A percentile compares a stretch with the other conserved stretches of the same genome.
Evolutionary conservation across 2,888 invertebrate genomes (phyloP).

Genomic region (Trichogramma dendrolimi): DNA sequence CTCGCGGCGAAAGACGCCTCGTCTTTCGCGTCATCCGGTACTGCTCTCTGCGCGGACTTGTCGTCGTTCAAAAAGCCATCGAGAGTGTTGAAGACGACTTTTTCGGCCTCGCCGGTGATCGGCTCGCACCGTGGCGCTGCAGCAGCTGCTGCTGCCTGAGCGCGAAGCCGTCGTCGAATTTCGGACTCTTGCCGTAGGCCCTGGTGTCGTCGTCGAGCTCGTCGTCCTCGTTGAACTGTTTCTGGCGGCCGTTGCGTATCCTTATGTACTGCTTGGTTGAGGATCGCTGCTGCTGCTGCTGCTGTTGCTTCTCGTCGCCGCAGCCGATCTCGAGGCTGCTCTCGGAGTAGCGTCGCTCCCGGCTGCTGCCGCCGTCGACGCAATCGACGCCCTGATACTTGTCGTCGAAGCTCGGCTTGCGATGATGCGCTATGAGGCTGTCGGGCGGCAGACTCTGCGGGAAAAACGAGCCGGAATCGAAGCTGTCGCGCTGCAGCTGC

Average conservation of each 20-base stretch:
- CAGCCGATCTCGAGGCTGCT: conserved; percentile 41
- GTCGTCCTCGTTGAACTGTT: conserved; percentile 44
- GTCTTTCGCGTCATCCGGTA: conserved; percentile 23
- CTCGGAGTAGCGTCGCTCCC: conserved; percentile 36
- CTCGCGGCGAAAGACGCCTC: conserved; percentile 30
- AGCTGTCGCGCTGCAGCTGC: conserved; percentile 36
- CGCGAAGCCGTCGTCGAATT: conserved; percentile 46
- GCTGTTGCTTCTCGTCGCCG: conserved; percentile 41
- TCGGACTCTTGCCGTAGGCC: conserved; percentile 49
- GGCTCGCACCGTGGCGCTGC: conserved; percentile 7
- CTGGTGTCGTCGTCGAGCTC: conserved; percentile 45
- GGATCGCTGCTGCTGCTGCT: conserved; percentile 34
- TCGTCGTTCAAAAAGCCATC: conserved; percentile 44
- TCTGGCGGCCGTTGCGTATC: conserved; percentile 45
- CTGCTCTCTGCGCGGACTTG: neutral
- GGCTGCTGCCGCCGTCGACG: conserved; percentile 39
- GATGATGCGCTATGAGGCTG: neutral
- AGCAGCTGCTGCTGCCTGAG: conserved; percentile 28
- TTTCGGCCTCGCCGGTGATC: conserved; percentile 30
- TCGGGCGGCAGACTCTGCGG: conserved; percentile 36
- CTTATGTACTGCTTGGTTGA: conserved; percentile 39
- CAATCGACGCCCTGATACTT: conserved; percentile 40
- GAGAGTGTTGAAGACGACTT: conserved; percentile 47
- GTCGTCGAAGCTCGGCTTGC: conserved; percentile 38
- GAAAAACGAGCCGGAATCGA: conserved; percentile 44